Evolutionary conservation across 2,888 invertebrate genomes (phyloP), one percentile per base, ranked within the genome.

Genomic region (Phortica okadai): DNA sequence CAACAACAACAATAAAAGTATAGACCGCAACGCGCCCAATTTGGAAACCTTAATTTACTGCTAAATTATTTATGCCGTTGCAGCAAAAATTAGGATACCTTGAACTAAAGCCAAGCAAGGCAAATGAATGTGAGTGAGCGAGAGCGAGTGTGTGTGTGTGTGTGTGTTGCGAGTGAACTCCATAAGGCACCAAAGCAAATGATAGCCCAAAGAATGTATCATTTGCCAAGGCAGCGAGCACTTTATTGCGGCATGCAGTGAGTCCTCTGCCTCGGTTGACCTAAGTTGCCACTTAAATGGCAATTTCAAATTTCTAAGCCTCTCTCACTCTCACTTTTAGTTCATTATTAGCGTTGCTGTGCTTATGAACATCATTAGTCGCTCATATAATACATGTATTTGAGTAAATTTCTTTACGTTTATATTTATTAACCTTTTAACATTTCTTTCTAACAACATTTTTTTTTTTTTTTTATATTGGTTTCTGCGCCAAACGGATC

Each of bases 21-120:
- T 80, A 78, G 81, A 80, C 87, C 84, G 89, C 88, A 89, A 83
- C 89, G 88, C 83, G 86, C 85, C 78, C 84, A 84, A 88, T 87
- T 87, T 86, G 79, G 54, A 79, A 84, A 83, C 86, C 85, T 84
- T 84, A 87, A 89, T 88, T 88, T 88, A 77, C 80, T 81, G 80
- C 80, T 83, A 86, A 84, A 84, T 86, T 87, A 84, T 88, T 88
- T 86, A 82, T 80, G 81, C 78, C 80, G 79, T 74, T 81, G 67
- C 70, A 74, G 54, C 67, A 64, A 8, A 50, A 50, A 50, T 11
- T 62, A 11, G 16, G 62, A 62, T 62, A 7, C 62, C 62, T 62
- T 62, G 62, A 62, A 50, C 50, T 6, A 50, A 50, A 50, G 50
- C 3, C 50, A 14, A 6, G 50, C 14, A 3, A 33, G 33, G 33